phyloP scores from a whole-genome alignment of 2,797 vertebrate genomes.

The Heteromormyrus szaboi region DNA sequence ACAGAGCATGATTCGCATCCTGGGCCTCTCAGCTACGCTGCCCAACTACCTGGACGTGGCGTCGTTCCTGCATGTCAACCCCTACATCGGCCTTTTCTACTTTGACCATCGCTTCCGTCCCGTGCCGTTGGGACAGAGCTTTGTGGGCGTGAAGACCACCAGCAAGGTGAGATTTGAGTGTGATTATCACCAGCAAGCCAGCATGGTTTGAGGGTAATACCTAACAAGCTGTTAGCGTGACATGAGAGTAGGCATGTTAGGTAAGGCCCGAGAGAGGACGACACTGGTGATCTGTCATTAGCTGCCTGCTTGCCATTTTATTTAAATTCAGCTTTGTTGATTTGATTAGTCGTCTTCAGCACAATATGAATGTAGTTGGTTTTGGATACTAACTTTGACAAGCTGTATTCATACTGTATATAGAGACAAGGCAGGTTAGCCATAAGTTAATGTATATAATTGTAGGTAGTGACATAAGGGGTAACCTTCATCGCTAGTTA shows the following conservation, averaged over 20 bases:
- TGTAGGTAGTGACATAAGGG: not conserved
- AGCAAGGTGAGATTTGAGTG: constrained; percentile 72
- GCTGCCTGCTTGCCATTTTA: not conserved
- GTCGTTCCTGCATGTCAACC: constrained; percentile 90
- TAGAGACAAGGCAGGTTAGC: not conserved
- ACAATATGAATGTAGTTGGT: not conserved
- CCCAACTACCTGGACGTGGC: constrained; percentile 96
- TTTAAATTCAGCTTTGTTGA: not conserved
- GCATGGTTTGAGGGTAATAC: not conserved
- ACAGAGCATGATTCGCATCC: constrained; percentile 96
- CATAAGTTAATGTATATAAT: not conserved
- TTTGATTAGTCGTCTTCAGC: not conserved
- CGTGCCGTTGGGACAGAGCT: constrained; percentile 89
- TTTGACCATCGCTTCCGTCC: constrained; percentile 94
- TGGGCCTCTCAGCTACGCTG: constrained; percentile 92
- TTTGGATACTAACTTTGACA: not conserved
- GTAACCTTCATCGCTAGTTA: not conserved
- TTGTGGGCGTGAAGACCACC: constrained; percentile 84
- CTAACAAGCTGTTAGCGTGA: not conserved
- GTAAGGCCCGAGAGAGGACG: not conserved
- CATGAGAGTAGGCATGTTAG: not conserved
- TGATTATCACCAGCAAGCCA: not conserved
- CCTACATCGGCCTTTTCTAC: constrained; percentile 91
- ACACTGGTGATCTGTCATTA: not conserved
- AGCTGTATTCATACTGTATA: not conserved